Conservation (phyloP, 2,797 vertebrate genomes). For the Botia kubotai region DNA sequence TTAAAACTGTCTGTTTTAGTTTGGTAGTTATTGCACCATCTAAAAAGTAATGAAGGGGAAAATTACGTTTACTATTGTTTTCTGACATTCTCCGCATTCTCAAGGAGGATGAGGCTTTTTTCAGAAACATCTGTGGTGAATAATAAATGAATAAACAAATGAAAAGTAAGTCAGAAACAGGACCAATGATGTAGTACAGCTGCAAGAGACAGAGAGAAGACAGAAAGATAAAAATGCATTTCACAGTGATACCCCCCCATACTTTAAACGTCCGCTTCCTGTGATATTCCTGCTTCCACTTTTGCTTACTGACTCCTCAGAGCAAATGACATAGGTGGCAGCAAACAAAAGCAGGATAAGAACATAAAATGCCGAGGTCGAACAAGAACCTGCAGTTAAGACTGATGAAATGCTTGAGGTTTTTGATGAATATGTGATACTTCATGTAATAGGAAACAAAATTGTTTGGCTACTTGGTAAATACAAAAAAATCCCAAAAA, state of each 20-base stretch:
- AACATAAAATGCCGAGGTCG: conserved; percentile 31
- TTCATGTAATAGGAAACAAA: not conserved
- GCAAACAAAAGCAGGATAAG: conserved; percentile 49
- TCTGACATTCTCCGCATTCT: conserved; percentile 83
- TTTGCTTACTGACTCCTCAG: conserved; percentile 3
- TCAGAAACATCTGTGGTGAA: conserved; percentile 82
- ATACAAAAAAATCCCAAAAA: not conserved
- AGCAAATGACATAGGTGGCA: conserved; percentile 30
- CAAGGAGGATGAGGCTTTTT: conserved; percentile 83
- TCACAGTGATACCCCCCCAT: conserved; percentile 53
- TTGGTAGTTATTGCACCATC: conserved; percentile 61
- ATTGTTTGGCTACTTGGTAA: not conserved
- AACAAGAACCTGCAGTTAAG: conserved; percentile 33
- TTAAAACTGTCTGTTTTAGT: conserved; percentile 56
- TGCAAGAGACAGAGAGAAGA: conserved; percentile 57
- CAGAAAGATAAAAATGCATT: conserved; percentile 49
- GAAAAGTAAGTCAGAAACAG: conserved; percentile 64
- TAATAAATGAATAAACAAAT: conserved; percentile 69
- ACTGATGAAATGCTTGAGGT: conserved; percentile 6
- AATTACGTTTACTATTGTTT: conserved; percentile 78
- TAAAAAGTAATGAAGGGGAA: conserved; percentile 69
- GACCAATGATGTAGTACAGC: conserved; percentile 47
- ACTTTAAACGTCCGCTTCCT: conserved; percentile 62
- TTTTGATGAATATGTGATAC: not conserved
- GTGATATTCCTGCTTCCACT: conserved; percentile 58